phyloP scores from a whole-genome alignment of 2,888 invertebrate genomes.

The Theodoxus fluviatilis region DNA sequence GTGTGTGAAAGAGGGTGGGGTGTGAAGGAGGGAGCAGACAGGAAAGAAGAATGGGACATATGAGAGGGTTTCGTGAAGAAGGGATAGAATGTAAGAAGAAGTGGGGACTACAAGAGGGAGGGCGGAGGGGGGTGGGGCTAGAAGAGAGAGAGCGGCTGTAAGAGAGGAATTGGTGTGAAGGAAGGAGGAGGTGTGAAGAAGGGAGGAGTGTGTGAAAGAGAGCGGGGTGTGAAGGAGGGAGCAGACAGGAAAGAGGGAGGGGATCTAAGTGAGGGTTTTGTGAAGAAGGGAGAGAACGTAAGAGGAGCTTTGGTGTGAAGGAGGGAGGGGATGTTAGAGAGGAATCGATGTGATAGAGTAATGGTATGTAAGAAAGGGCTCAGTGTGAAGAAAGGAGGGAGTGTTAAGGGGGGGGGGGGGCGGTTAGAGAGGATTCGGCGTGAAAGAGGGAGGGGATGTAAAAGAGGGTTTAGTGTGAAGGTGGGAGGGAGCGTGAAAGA shows the following conservation, averaged over 20 bases:
- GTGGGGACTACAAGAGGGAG: no score
- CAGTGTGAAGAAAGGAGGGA: background rate
- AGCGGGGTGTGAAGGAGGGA: background rate
- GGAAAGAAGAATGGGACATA: no score
- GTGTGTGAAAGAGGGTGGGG: no score
- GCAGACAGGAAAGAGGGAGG: background rate
- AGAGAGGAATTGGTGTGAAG: background rate
- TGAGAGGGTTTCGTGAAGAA: no score
- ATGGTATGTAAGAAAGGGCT: no score
- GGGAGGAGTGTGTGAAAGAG: background rate
- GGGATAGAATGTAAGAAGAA: background rate
- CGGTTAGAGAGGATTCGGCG: background rate
- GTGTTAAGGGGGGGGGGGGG: background rate
- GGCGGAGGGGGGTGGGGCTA: no score
- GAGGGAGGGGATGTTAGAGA: slow-evolving; percentile 6
- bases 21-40: no score
- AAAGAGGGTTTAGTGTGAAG: background rate
- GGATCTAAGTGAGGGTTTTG: background rate
- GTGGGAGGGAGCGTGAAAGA: background rate
- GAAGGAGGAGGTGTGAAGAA: background rate
- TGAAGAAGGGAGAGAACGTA: slow-evolving; percentile 15
- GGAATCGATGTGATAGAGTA: no score
- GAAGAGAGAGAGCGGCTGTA: no score
- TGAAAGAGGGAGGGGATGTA: background rate
- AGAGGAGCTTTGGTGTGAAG: background rate